A percentile compares a stretch with the other conserved stretches of the same genome.
Conservation (phyloP, 2,797 vertebrate species). For the Diglossa cyanea region DNA sequence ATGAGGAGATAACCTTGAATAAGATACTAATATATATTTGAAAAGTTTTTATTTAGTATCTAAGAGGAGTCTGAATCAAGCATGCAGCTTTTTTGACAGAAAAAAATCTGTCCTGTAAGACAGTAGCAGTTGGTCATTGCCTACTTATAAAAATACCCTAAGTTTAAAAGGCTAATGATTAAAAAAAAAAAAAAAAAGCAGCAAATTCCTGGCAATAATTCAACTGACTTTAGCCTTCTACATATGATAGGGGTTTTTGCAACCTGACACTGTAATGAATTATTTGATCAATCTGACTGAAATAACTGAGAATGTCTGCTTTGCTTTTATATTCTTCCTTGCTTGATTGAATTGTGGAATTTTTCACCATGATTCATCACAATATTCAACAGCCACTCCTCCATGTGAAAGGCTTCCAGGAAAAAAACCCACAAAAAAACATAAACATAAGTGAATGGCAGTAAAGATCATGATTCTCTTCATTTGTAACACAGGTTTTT, state of each 20-base stretch:
- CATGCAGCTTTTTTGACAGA: neutral
- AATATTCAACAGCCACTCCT: neutral
- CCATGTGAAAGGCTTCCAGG: neutral
- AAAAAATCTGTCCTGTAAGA: neutral
- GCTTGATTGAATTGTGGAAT: neutral
- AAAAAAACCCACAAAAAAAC: neutral
- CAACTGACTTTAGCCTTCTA: neutral
- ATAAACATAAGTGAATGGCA: neutral
- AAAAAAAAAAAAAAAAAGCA: too few relatives aligned
- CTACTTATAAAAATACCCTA: neutral
- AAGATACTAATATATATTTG: neutral
- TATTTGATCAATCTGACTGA: neutral
- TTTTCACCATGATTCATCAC: neutral
- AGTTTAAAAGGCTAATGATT: neutral
- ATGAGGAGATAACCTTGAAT: neutral
- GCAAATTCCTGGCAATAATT: neutral
- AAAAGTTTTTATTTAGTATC: neutral
- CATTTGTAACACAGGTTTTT: neutral
- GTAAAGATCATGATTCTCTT: neutral
- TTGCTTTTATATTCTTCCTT: neutral
- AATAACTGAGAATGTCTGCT: neutral
- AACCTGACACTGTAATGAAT: neutral
- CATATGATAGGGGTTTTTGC: neutral
- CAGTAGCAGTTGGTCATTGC: neutral
- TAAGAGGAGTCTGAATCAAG: neutral